Evolutionary conservation across 2,888 invertebrate species (phyloP), one percentile per base, ranked within the genome.

Genomic region (Furcula furcula): DNA sequence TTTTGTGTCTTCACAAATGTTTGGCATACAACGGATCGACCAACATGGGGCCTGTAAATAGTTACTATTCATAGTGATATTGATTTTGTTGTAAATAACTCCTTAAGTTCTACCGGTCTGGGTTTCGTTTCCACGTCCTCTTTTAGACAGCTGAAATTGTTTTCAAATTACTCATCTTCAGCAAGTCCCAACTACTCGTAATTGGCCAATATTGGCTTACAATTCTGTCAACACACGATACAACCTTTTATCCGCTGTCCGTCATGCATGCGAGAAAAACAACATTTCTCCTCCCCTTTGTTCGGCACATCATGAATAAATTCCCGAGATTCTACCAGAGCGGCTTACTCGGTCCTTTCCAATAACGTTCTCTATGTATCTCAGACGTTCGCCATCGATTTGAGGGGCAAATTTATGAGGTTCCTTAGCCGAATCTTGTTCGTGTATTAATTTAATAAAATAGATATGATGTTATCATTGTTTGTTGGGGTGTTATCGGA

Each of bases 281-380:
- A 26, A 26, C 15, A 42, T 54, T 55, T 50, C 44, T 39, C 36
- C 16, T 28, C 29, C 29, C 51, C 55, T 62, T 64, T 62, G 58
- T 51, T 39, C 44, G 53, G 55, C 44, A 55, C 54, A 63, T 66
- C 70, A 72, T 74, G 73, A 74, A 74, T 72, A 74, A 63, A 72
- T 72, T 69, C 58, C 46, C 36, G 27, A 35, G 51, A 61, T 55
- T 53, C 44, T 38, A 36, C 40, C 53, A 42, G 45, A 65, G 58
- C 43, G 46, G 65, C 61, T 67, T 64, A 62, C 51, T 48, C 42
- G 45, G 54, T 53, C 50, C 50, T 52, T 63, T 62, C 59, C 61
- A 59, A 65, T 64, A 65, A 58, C 54, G 49, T 54, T 59, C 53
- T 49, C 42, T 49, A 51, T 55, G 53, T 63, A 54, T 53, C 48